Conservation (phyloP, 2,797 vertebrate genomes). For the Alosa sapidissima region DNA sequence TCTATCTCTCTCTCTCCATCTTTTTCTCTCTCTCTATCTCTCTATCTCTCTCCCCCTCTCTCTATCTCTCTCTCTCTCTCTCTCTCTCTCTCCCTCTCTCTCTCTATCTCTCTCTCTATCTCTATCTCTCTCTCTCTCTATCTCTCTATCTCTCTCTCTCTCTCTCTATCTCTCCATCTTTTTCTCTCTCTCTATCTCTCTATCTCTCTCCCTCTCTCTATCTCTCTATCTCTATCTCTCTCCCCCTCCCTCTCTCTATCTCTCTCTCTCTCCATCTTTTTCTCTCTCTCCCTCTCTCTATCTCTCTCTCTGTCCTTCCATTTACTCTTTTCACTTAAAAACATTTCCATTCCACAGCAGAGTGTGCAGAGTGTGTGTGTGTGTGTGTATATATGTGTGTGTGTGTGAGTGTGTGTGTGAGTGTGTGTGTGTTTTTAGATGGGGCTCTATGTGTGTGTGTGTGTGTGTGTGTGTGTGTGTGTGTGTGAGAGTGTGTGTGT, state of each 20-base stretch:
- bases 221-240: conserved; percentile 25
- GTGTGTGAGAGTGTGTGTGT: not conserved
- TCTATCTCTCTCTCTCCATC: conserved; percentile 18
- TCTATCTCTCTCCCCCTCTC: not conserved
- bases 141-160: conserved; percentile 27
- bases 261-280: too few relatives aligned
- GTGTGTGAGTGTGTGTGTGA: conserved; percentile 4
- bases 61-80: not conserved
- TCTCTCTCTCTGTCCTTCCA: not conserved
- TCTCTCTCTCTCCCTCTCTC: not conserved
- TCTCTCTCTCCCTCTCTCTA: not conserved
- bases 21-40: not conserved
- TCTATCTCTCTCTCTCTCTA: not conserved
- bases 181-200: not conserved
- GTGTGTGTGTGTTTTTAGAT: conserved; percentile 10
- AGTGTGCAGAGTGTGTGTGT: too few relatives aligned
- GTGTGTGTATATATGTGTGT: conserved; percentile 6
- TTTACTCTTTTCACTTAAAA: not conserved
- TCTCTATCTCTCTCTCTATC: conserved; percentile 24
- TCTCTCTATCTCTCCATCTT: not conserved
- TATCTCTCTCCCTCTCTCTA: conserved; percentile 31
- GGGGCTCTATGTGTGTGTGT: not conserved
- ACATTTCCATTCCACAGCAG: too few relatives aligned
- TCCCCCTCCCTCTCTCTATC: too few relatives aligned
- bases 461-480: not conserved